These are phyloP conservation scores for Diplodus puntazzo DNA, from an alignment of 2,797 vertebrate genomes.

Conservation along the genomic window DNA sequence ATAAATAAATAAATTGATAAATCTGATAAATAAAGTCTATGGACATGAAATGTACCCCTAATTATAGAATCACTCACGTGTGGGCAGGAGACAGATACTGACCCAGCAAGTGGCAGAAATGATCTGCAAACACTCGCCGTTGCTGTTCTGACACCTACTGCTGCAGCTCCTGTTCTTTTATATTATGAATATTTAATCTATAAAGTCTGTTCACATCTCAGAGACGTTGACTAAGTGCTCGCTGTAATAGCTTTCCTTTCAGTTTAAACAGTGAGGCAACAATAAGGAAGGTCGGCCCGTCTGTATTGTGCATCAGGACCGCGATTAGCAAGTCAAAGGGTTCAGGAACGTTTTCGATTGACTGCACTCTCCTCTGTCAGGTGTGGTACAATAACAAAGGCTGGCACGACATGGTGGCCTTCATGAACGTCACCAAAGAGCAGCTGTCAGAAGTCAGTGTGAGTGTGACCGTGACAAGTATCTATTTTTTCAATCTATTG, in stretches of 20 bases:
- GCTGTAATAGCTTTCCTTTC: slow-evolving; percentile 28
- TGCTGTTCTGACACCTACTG: not conserved
- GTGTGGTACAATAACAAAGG: slow-evolving; percentile 99
- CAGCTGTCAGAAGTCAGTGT: slow-evolving; percentile 98
- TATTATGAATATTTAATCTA: not conserved
- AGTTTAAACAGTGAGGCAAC: not conserved
- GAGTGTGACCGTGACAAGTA: slow-evolving; percentile 64
- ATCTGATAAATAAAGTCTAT: too few species aligned
- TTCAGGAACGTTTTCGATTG: slow-evolving; percentile 7
- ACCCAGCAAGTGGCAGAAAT: slow-evolving; percentile 1
- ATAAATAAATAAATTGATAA: too few species aligned
- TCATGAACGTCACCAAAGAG: slow-evolving; percentile 97
- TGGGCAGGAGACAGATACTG: not conserved
- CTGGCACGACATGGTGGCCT: slow-evolving; percentile 96
- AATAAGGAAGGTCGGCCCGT: not conserved
- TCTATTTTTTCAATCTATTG: not conserved
- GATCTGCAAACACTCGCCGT: not conserved
- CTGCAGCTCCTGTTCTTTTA: slow-evolving; percentile 4
- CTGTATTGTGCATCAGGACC: not conserved
- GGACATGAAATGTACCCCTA: too few species aligned
- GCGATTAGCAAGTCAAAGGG: slow-evolving; percentile 10
- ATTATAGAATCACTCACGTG: too few species aligned
- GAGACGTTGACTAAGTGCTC: not conserved
- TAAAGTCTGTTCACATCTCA: not conserved
- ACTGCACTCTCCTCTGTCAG: slow-evolving; percentile 73